These are phyloP conservation scores for Pygocentrus nattereri DNA, from an alignment of 2,797 vertebrate species.

Conservation along the genomic window DNA sequence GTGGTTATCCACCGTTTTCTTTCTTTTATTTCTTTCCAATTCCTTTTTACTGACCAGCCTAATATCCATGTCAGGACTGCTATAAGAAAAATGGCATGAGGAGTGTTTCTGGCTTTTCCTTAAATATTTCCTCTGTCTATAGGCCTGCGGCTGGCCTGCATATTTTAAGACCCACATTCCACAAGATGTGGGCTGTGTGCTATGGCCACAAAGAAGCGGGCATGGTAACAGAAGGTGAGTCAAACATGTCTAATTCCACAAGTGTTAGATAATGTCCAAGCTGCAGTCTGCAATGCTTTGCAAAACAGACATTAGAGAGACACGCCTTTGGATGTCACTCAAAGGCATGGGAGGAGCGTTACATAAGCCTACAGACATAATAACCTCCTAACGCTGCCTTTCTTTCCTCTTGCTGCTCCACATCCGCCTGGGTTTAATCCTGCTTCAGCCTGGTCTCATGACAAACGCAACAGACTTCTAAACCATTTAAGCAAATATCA, in stretches of 20 bases:
- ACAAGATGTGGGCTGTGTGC: no score
- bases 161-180: background rate
- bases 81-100: slow-evolving; percentile 26
- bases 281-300: slow-evolving; percentile 1
- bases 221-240: background rate
- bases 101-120: slow-evolving; percentile 24
- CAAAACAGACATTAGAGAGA: background rate
- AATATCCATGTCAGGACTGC: background rate
- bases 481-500: slow-evolving; percentile 35
- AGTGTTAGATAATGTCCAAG: slow-evolving; percentile 28
- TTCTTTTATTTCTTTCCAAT: background rate
- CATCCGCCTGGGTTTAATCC: slow-evolving; percentile 9
- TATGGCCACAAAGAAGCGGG: background rate
- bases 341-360: slow-evolving; percentile 2
- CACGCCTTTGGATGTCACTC: slow-evolving; percentile 25
- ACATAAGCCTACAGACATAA: slow-evolving; percentile 45
- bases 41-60: slow-evolving; percentile 18
- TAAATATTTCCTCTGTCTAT: slow-evolving; percentile 19
- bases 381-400: slow-evolving; percentile 24
- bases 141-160: background rate
- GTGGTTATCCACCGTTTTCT: background rate
- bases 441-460: background rate
- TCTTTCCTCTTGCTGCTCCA: slow-evolving; percentile 19
- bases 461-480: background rate
- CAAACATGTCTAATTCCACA: slow-evolving; percentile 18